These are phyloP conservation scores for Phalacrocorax carbo DNA, from an alignment of 2,113 vertebrate species.

Conservation along the genomic window DNA sequence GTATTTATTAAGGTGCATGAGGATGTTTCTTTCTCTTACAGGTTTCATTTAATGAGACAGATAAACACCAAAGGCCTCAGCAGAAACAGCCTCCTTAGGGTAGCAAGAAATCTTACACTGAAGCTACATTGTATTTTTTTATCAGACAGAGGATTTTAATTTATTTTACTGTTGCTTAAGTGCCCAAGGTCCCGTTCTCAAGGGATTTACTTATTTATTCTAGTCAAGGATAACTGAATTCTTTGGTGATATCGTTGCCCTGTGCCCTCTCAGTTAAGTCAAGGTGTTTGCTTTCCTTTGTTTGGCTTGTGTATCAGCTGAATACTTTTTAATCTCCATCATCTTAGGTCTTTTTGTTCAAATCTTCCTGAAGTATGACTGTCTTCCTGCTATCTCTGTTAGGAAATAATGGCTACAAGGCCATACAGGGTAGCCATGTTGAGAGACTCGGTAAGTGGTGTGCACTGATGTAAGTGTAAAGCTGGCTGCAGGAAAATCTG, in stretches of 20 bases:
- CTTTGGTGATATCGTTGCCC: not conserved
- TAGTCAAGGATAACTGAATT: constrained; percentile 39
- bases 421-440: not conserved
- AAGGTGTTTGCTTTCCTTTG: constrained; percentile 26
- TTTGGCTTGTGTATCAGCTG: not conserved
- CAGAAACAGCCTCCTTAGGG: not conserved
- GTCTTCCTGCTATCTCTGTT: not conserved
- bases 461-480: accelerated
- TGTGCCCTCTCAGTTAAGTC: not conserved
- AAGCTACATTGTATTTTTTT: constrained; percentile 5
- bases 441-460: not conserved
- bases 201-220: constrained; percentile 33
- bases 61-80: not conserved
- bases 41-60: constrained; percentile 9
- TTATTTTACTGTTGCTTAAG: constrained; percentile 37
- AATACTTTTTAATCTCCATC: constrained; percentile 1
- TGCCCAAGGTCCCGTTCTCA: not conserved
- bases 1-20: not conserved
- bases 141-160: constrained; percentile 12
- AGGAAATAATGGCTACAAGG: not conserved
- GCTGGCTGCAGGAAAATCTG: not conserved
- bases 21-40: not conserved
- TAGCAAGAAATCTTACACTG: not conserved
- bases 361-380: not conserved
- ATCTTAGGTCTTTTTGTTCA: not conserved